phyloP scores from a whole-genome alignment of 2,113 vertebrate genomes.

The Chlorodrepanis virens region DNA sequence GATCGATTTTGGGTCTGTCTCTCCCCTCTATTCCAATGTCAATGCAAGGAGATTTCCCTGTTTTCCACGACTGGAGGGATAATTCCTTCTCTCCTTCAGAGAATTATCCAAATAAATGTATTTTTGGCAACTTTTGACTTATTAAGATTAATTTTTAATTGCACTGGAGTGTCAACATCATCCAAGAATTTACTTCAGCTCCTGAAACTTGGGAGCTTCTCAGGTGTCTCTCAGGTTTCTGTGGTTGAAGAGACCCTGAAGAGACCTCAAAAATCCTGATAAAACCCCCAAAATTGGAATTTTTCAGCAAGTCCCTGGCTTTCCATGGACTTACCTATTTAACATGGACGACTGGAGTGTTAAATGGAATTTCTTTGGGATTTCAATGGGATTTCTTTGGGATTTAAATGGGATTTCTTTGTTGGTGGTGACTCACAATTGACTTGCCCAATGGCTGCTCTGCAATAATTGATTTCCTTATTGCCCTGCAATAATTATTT shows the following conservation, averaged over 20 bases:
- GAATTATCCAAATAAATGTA: not conserved
- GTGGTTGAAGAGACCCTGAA: not conserved
- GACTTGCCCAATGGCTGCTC: not conserved
- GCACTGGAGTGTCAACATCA: not conserved
- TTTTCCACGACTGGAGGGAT: rapidly evolving
- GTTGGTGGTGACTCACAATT: not conserved
- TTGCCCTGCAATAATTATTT: not conserved
- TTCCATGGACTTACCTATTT: not conserved
- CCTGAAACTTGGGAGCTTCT: not conserved
- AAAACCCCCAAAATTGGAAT: not conserved
- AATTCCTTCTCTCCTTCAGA: not conserved
- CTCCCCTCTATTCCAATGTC: not conserved
- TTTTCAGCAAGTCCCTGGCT: not conserved
- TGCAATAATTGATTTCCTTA: not conserved
- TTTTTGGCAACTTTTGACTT: not conserved
- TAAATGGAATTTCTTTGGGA: not conserved
- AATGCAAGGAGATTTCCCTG: not conserved
- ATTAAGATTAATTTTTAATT: not conserved
- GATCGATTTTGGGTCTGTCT: not conserved
- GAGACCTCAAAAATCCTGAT: not conserved
- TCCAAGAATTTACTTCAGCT: not conserved
- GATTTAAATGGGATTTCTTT: not conserved
- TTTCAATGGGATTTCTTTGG: not conserved
- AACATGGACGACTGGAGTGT: not conserved
- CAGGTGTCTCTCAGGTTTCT: not conserved